Evolutionary conservation across 2,797 vertebrate genomes (phyloP).

Genomic region (Myripristis jacobus): DNA sequence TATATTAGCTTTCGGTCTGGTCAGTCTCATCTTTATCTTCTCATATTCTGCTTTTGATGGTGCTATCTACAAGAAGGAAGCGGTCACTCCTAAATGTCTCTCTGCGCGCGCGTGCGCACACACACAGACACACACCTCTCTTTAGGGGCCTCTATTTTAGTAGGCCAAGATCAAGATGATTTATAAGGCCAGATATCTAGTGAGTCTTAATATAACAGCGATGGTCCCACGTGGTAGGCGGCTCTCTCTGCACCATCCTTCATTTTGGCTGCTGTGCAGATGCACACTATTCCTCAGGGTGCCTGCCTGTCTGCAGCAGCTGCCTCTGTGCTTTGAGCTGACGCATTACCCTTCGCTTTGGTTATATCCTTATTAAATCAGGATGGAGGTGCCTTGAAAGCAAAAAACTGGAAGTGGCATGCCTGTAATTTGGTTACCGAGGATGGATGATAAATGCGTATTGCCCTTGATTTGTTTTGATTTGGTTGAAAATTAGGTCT

Average conservation of each 20-base stretch:
- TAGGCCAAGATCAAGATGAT: constrained; percentile 66
- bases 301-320: constrained; percentile 27
- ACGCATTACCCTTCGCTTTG: constrained; percentile 32
- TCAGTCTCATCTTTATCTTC: neutral
- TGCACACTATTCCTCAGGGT: constrained; percentile 37
- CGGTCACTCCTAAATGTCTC: constrained; percentile 27
- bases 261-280: constrained; percentile 41
- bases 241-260: constrained; percentile 52
- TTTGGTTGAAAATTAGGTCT: constrained; percentile 43
- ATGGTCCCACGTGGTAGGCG: constrained; percentile 48
- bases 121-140: too few species aligned
- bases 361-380: constrained; percentile 51
- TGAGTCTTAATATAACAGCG: constrained; percentile 65
- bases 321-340: constrained; percentile 39
- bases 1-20: neutral
- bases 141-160: constrained; percentile 39
- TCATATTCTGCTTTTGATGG: neutral
- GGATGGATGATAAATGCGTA: constrained; percentile 49
- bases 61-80: constrained; percentile 8
- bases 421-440: constrained; percentile 39
- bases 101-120: too few species aligned
- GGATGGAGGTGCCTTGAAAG: constrained; percentile 22
- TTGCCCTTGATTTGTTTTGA: constrained; percentile 44
- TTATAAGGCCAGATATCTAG: constrained; percentile 59
- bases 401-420: constrained; percentile 6